A percentile compares a stretch with the other conserved stretches of the same genome.
Evolutionary conservation across 2,888 invertebrate genomes (phyloP).

Genomic region (Nymphalis polychloros): DNA sequence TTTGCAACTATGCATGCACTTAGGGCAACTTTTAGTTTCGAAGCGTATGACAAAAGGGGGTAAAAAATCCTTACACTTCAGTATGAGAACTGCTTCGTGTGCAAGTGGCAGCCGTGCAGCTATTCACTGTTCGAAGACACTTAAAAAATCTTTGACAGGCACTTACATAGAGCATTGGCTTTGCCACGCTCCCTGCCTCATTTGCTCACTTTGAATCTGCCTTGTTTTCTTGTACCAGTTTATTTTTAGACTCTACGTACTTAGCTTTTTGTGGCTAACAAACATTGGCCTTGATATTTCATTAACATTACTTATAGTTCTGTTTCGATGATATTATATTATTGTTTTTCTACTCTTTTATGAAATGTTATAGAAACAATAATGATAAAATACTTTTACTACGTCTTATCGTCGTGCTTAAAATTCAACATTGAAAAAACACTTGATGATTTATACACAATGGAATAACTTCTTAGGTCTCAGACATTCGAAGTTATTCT

Average conservation of each 20-base stretch:
- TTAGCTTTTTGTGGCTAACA: constrained; percentile 18
- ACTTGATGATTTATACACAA: no score
- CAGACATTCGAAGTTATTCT: no score
- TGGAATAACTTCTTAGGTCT: no score
- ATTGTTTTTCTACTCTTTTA: neutral
- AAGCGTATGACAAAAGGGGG: constrained; percentile 38
- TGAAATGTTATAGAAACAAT: no score
- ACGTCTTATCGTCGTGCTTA: no score
- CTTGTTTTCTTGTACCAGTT: constrained; percentile 45
- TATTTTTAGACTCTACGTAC: constrained; percentile 26
- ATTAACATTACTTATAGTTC: neutral
- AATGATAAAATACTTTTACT: no score
- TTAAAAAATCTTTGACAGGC: constrained; percentile 75
- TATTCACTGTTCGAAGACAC: constrained; percentile 69
- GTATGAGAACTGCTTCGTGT: constrained; percentile 62
- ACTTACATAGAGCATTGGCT: constrained; percentile 48
- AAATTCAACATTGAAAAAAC: no score
- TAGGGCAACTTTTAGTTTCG: constrained; percentile 32
- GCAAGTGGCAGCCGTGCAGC: constrained; percentile 65
- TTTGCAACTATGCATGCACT: constrained; percentile 36
- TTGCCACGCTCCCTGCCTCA: constrained; percentile 31
- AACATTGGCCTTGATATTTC: constrained; percentile 1
- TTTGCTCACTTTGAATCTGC: constrained; percentile 42
- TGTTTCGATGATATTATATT: neutral
- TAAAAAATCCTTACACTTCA: constrained; percentile 45